Evolutionary conservation across 2,888 invertebrate genomes (phyloP), one percentile per base, ranked within the genome.

Genomic region (Pristionchus mayeri): DNA sequence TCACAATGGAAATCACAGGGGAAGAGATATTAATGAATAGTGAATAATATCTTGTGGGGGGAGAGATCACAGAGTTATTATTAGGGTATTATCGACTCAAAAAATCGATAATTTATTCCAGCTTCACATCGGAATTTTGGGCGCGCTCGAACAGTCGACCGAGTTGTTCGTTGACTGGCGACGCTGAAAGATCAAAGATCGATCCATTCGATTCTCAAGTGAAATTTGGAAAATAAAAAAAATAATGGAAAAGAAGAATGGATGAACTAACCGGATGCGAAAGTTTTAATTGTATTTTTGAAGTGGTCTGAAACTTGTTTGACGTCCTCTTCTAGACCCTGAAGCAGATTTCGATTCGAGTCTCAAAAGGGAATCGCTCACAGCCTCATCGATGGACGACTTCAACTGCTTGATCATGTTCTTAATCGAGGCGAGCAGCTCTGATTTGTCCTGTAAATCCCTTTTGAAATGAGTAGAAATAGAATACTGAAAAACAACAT

Each of bases 361-460:
- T 21, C 21, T 13, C 21, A 16, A 21, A 54, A 54, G 4, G 4
- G 27, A 34, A 63, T 63, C 9, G 63, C 40, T 81, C 27, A 82
- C 81, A 11, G 85, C 76, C 71, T 86, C 86, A 83, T 87, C 86
- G 9, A 87, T 87, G 30, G 60, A 60, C 21, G 71, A 54, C 86
- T 90, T 89, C 86, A 91, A 88, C 87, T 91, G 90, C 78, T 88
- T 88, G 34, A 91, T 89, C 40, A 91, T 90, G 84, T 91, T 90
- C 79, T 90, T 90, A 84, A 91, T 91, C 4, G 91, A 90, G 27
- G 88, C 88, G 60, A 91, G 86, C n/a, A 91, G 88, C 75, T 91
- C 91, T 78, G 90, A 88, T 88, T 91, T 91, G 71, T 89, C 89
- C 91, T 91, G 88, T n/a, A 34, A 63, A 63, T 63, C 7, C 6